Percentiles rank a stretch among this genome's conserved stretches.
These are phyloP conservation scores for Tetraodon nigroviridis DNA, from an alignment of 2,113 vertebrate genomes.

Conservation along the genomic window DNA sequence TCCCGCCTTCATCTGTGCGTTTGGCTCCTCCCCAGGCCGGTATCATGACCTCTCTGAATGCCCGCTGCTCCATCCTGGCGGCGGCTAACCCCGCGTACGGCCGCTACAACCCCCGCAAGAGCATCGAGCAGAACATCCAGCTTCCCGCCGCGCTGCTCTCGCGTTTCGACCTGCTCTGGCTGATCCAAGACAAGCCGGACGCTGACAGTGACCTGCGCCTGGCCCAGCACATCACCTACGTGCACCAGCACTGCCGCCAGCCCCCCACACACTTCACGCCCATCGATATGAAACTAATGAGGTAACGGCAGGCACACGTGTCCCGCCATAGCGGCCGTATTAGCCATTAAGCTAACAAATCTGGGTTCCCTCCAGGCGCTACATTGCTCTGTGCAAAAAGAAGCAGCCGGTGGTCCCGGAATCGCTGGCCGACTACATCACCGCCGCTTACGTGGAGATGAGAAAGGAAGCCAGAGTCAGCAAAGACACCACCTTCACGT, in stretches of 20 bases:
- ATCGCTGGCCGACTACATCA: conserved; percentile 84
- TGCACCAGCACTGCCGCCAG: conserved; percentile 88
- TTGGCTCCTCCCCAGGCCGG: conserved; percentile 73
- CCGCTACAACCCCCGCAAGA: conserved; percentile 84
- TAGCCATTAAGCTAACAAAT: background rate
- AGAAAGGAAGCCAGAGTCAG: conserved; percentile 86
- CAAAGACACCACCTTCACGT: conserved; percentile 89
- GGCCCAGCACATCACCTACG: conserved; percentile 92
- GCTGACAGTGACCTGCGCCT: conserved; percentile 82
- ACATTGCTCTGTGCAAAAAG: conserved; percentile 79
- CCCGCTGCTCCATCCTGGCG: conserved; percentile 88
- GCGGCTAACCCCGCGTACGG: conserved; percentile 91
- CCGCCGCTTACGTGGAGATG: conserved; percentile 91
- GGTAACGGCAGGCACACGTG: conserved; percentile 57
- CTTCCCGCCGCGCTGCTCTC: conserved; percentile 87
- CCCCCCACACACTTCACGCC: conserved; percentile 83
- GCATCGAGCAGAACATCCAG: conserved; percentile 86
- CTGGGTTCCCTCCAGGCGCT: conserved; percentile 71
- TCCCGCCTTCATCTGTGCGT: background rate
- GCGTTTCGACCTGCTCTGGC: conserved; percentile 91
- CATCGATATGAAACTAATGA: conserved; percentile 92
- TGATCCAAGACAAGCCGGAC: conserved; percentile 89
- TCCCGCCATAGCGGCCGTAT: no score
- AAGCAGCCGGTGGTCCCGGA: conserved; percentile 83
- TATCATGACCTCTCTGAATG: conserved; percentile 89